A percentile compares a stretch with the other conserved stretches of the same genome.
These are phyloP conservation scores for Tachuris rubrigastra DNA, from an alignment of 2,113 vertebrate genomes.

Conservation along the genomic window DNA sequence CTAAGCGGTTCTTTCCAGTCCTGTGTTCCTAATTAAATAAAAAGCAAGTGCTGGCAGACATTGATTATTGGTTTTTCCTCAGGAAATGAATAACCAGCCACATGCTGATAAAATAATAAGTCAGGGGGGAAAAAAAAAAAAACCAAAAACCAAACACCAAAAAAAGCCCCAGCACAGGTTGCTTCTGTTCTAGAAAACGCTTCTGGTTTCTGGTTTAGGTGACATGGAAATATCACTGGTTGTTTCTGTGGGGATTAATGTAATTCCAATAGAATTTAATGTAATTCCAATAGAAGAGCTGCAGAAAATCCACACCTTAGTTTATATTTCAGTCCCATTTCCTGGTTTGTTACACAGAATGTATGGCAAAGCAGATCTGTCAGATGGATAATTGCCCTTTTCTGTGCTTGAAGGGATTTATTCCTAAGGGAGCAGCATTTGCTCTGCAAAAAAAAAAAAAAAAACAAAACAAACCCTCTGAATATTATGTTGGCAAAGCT, in stretches of 20 bases:
- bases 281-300: not conserved
- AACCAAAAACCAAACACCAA: not conserved
- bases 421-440: not conserved
- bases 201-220: not conserved
- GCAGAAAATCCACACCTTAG: not conserved
- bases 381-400: not conserved
- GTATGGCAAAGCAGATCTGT: not conserved
- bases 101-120: slow-evolving; percentile 61
- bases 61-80: slow-evolving; percentile 52
- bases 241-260: not conserved
- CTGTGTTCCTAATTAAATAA: slow-evolving; percentile 19
- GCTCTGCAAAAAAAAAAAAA: not conserved
- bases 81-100: slow-evolving; percentile 50
- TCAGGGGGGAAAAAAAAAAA: not conserved
- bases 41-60: slow-evolving; percentile 10
- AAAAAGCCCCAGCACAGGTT: not conserved
- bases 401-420: not conserved
- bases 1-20: not conserved
- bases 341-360: not conserved
- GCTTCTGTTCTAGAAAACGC: slow-evolving; percentile 35
- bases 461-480: not conserved
- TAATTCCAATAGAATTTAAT: not conserved
- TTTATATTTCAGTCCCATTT: not conserved
- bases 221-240: not conserved
- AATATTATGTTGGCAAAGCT: not conserved